A percentile compares a stretch with the other conserved stretches of the same genome.
These are phyloP conservation scores for Orchesella cincta DNA, from an alignment of 1,140 invertebrate species.

Conservation along the genomic window DNA sequence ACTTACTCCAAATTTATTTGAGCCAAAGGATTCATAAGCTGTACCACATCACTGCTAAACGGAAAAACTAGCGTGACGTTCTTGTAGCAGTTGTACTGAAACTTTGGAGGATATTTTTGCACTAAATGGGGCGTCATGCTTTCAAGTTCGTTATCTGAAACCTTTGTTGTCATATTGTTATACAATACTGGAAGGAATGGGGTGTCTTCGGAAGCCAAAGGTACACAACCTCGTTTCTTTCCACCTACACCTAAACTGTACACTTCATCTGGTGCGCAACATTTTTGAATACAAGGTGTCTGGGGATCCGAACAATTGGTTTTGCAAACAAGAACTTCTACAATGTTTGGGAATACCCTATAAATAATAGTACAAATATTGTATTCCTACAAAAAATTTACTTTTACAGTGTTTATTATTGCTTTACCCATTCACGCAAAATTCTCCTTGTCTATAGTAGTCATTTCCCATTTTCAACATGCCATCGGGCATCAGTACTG, in stretches of 20 bases:
- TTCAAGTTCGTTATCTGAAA: conserved; percentile 14
- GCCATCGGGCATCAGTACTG: conserved; percentile 39
- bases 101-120: conserved; percentile 42
- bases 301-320: conserved; percentile 29
- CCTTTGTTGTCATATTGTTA: conserved; percentile 30
- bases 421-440: conserved; percentile 40
- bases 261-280: conserved; percentile 36
- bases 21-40: conserved; percentile 37
- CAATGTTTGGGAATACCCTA: conserved; percentile 34
- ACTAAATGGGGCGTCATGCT: conserved; percentile 30
- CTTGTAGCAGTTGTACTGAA: conserved; percentile 41
- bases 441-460: conserved; percentile 32
- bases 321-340: conserved; percentile 42
- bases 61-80: conserved; percentile 42
- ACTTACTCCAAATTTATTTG: conserved; percentile 42
- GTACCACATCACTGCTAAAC: conserved; percentile 33
- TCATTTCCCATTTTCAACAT: conserved; percentile 31
- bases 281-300: conserved; percentile 38
- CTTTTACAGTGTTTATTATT: background rate
- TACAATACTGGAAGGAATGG: conserved; percentile 30
- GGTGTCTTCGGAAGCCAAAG: conserved; percentile 29
- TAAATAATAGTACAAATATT: background rate
- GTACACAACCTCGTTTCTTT: conserved; percentile 32
- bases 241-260: conserved; percentile 32
- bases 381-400: background rate